A percentile compares a stretch with the other conserved stretches of the same genome.
Conservation (phyloP, 2,888 invertebrate genomes). For the Thymelicus sylvestris region DNA sequence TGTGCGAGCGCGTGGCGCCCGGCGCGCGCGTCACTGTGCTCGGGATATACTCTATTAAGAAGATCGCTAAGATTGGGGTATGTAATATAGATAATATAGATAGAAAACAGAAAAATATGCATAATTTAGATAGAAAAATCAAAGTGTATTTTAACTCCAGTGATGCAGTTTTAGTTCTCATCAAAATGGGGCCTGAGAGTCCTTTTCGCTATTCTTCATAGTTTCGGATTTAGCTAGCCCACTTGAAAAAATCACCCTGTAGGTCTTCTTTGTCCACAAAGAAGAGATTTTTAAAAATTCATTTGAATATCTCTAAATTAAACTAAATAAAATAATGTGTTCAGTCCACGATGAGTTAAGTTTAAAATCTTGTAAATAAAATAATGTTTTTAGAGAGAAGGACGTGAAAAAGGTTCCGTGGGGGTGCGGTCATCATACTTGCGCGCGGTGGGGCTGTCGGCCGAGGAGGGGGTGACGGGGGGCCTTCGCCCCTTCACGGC, state of each 20-base stretch:
- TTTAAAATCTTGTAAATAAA: too few species aligned
- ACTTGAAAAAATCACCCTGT: too few species aligned
- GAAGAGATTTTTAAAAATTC: too few species aligned
- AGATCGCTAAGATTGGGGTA: constrained; percentile 88
- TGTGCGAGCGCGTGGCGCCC: constrained; percentile 98
- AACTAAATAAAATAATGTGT: not conserved
- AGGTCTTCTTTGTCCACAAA: too few species aligned
- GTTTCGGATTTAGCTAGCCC: too few species aligned
- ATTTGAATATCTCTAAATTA: too few species aligned
- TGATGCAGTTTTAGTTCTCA: too few species aligned
- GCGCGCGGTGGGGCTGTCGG: constrained; percentile 95
- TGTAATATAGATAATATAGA: too few species aligned
- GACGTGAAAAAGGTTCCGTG: constrained; percentile 91
- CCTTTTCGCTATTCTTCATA: too few species aligned
- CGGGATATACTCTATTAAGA: constrained; percentile 98
- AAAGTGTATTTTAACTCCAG: too few species aligned
- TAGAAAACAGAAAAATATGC: not conserved
- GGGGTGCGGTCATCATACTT: constrained; percentile 98
- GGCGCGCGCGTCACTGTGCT: constrained; percentile 97
- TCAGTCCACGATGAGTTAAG: too few species aligned
- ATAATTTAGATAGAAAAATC: not conserved
- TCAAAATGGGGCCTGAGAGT: too few species aligned
- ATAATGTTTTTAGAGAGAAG: constrained; percentile 80
- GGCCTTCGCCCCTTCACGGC: constrained; percentile 82
- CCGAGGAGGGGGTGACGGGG: constrained; percentile 92